Conservation (phyloP, 64 coral and sea anemone species). For the Montipora cactus region DNA sequence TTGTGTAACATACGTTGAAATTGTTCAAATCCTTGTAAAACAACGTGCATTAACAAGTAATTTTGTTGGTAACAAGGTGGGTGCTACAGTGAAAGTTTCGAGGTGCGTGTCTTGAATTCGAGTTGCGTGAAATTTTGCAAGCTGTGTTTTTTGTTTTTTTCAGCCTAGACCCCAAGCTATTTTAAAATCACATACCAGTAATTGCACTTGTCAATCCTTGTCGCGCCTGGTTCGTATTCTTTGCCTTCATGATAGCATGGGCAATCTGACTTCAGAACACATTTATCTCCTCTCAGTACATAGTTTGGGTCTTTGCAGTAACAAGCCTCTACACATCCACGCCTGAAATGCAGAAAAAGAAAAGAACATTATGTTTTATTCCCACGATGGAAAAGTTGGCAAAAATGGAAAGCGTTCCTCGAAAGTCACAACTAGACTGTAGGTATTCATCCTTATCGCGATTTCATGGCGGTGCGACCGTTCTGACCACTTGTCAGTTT, state of each 20-base stretch:
- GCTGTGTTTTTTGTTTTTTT: too few relatives aligned
- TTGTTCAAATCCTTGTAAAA: too few relatives aligned
- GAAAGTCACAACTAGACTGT: not conserved
- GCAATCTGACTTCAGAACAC: constrained; percentile 55
- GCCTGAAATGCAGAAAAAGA: constrained; percentile 29
- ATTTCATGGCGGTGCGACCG: too few relatives aligned
- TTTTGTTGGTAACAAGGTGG: too few relatives aligned
- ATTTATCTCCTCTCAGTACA: constrained; percentile 78
- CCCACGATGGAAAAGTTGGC: too few relatives aligned
- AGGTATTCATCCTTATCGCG: not conserved
- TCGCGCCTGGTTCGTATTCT: constrained; percentile 43
- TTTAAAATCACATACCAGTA: constrained; percentile 59
- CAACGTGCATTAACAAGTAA: too few relatives aligned
- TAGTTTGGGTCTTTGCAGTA: constrained; percentile 75
- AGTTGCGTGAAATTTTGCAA: too few relatives aligned
- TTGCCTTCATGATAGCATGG: constrained; percentile 79
- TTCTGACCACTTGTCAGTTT: too few relatives aligned
- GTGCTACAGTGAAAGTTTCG: too few relatives aligned
- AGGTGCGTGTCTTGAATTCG: too few relatives aligned
- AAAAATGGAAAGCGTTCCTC: not conserved
- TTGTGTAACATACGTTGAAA: too few relatives aligned
- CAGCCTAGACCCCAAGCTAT: not conserved
- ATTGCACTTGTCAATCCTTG: constrained; percentile 80
- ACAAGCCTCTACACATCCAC: constrained; percentile 93
- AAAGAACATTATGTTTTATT: not conserved